A percentile compares a stretch with the other conserved stretches of the same genome.
phyloP scores from a whole-genome alignment of 2,888 invertebrate species.

The Oegoconia quadripuncta region DNA sequence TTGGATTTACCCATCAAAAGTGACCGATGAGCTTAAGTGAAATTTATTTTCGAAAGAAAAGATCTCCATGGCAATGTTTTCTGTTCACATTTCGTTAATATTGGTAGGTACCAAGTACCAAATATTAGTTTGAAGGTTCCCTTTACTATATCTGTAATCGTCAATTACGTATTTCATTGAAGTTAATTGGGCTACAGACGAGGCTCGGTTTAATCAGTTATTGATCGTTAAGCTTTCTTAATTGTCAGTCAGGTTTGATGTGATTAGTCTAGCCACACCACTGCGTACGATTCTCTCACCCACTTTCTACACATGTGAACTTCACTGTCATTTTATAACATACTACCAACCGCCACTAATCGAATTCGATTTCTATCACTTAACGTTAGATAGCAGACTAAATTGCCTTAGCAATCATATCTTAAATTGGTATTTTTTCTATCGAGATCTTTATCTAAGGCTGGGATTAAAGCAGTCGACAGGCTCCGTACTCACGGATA shows the following conservation, averaged over 20 bases:
- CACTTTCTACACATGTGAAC: neutral
- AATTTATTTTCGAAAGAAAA: too few species aligned
- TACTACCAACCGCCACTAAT: neutral
- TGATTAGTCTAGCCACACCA: neutral
- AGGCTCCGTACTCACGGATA: conserved; percentile 33
- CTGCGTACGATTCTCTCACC: too few species aligned
- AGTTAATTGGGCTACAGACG: too few species aligned
- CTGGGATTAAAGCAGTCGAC: conserved; percentile 26
- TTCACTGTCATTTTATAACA: neutral
- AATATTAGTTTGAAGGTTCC: too few species aligned
- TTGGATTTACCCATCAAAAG: too few species aligned
- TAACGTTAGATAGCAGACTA: neutral
- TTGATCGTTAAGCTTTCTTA: neutral
- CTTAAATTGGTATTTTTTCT: conserved; percentile 3
- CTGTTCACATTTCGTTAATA: too few species aligned
- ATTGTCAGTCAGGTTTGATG: neutral
- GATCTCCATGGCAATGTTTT: too few species aligned
- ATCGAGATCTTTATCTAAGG: conserved; percentile 9
- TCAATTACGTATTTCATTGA: too few species aligned
- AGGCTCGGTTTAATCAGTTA: neutral
- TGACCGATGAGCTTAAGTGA: too few species aligned
- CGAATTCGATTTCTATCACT: neutral
- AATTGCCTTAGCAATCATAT: neutral
- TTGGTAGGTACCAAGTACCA: too few species aligned
- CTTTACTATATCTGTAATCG: too few species aligned